Conservation (phyloP, 2,113 vertebrate genomes). For the Megaleporinus macrocephalus region DNA sequence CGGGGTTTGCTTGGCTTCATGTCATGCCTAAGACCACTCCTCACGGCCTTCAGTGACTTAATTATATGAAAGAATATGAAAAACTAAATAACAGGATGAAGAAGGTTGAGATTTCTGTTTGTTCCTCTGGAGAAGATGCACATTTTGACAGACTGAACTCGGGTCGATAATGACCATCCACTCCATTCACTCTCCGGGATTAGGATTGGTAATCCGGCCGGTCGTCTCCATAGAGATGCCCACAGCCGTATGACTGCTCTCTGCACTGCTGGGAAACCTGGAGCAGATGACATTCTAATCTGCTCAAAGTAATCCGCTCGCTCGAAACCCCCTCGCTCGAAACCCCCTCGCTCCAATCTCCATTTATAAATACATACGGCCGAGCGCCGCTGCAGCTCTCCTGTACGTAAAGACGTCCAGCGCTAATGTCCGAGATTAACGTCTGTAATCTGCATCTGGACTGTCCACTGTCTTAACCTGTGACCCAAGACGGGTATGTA, state of each 20-base stretch:
- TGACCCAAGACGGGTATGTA: too few species aligned
- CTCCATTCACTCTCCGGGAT: slow-evolving; percentile 63
- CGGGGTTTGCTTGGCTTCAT: too few species aligned
- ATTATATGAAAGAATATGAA: too few species aligned
- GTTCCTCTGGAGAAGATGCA: too few species aligned
- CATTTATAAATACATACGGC: slow-evolving; percentile 36
- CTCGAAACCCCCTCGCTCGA: slow-evolving; percentile 23
- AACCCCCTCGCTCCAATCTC: slow-evolving; percentile 18
- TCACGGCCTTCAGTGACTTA: too few species aligned
- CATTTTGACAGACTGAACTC: too few species aligned
- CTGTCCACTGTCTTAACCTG: neutral
- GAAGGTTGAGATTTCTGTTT: too few species aligned
- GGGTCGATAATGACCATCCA: neutral
- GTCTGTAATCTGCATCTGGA: slow-evolving; percentile 23
- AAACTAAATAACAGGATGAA: too few species aligned
- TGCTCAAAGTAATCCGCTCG: slow-evolving; percentile 63
- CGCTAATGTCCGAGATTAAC: neutral
- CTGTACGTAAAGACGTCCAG: neutral
- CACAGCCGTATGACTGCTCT: slow-evolving; percentile 60
- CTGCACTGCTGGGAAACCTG: slow-evolving; percentile 61
- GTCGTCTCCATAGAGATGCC: slow-evolving; percentile 33
- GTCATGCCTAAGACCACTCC: too few species aligned
- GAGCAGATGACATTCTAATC: slow-evolving; percentile 66
- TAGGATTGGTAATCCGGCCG: slow-evolving; percentile 65
- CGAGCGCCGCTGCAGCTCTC: slow-evolving; percentile 15